Evolutionary conservation across 2,113 vertebrate species (phyloP).

Genomic region (Crotalus viridis): DNA sequence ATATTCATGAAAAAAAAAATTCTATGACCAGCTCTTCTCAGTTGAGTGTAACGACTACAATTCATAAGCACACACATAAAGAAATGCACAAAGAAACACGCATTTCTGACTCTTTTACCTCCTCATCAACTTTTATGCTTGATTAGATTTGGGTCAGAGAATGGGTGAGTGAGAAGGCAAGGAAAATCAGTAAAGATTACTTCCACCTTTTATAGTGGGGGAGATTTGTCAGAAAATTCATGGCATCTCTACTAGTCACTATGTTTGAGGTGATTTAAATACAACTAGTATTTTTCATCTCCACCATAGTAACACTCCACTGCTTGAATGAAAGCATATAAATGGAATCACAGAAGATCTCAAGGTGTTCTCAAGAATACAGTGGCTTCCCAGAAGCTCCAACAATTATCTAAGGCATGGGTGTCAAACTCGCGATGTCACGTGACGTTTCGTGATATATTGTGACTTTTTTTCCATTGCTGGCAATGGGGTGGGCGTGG

Average conservation of each 20-base stretch:
- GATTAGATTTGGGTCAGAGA: background rate
- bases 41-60: background rate
- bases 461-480: too few species aligned
- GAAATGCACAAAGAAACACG: background rate
- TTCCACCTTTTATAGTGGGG: background rate
- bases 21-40: background rate
- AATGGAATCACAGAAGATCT: background rate
- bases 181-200: background rate
- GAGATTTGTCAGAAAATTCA: background rate
- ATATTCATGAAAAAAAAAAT: background rate
- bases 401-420: background rate
- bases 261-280: background rate
- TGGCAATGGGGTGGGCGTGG: too few species aligned
- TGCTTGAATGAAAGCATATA: background rate
- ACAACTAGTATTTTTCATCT: background rate
- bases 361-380: background rate
- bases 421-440: too few species aligned
- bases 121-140: background rate
- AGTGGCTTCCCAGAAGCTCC: background rate
- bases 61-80: background rate
- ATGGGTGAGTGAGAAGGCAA: background rate
- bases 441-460: too few species aligned
- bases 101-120: background rate
- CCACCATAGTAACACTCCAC: background rate
- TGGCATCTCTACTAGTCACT: background rate